Evolutionary conservation across 2,888 invertebrate species (phyloP).

Genomic region (Drosophila limbata): DNA sequence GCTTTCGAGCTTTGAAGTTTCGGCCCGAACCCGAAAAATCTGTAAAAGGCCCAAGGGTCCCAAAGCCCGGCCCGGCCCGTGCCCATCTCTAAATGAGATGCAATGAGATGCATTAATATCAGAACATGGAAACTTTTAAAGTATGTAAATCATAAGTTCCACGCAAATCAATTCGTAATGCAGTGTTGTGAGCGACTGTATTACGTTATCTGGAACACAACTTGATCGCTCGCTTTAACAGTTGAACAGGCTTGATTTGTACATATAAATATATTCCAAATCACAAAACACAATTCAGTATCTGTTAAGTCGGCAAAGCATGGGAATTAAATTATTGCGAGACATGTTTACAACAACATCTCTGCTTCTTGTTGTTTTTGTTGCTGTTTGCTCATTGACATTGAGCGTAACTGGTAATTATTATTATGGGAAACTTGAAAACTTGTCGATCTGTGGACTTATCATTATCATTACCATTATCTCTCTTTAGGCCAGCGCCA

Average conservation of each 20-base stretch:
- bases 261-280: constrained; percentile 20
- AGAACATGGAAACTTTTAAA: background rate
- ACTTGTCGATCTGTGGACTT: constrained; percentile 36
- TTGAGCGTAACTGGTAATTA: constrained; percentile 56
- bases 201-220: constrained; percentile 42
- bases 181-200: background rate
- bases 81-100: too few relatives aligned
- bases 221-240: constrained; percentile 12
- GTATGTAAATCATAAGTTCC: background rate
- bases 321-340: constrained; percentile 29
- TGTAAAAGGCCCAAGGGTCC: too few relatives aligned
- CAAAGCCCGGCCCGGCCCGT: too few relatives aligned
- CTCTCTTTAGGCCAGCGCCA: constrained; percentile 42
- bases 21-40: too few relatives aligned
- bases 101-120: background rate
- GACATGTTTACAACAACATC: constrained; percentile 5
- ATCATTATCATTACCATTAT: constrained; percentile 1
- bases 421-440: constrained; percentile 28
- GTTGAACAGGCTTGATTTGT: constrained; percentile 3
- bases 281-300: constrained; percentile 8
- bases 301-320: constrained; percentile 32
- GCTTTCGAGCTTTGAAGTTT: too few relatives aligned
- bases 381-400: constrained; percentile 49
- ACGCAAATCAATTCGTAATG: background rate
- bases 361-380: constrained; percentile 20